Evolutionary conservation across 2,888 invertebrate species (phyloP), one percentile per base, ranked within the genome.

Genomic region (Pseudolycoriella hygida): DNA sequence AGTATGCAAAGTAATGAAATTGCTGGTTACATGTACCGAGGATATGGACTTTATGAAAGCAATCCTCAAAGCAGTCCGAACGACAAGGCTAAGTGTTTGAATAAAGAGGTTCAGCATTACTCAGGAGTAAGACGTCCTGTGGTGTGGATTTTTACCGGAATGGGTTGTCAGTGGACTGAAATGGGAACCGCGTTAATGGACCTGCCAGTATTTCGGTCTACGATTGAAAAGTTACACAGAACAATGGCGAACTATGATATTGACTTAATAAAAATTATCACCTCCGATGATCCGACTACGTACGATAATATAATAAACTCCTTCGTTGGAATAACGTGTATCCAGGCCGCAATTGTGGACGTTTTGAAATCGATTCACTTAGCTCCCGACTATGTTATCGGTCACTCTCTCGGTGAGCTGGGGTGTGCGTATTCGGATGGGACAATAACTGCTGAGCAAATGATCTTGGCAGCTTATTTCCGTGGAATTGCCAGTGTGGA

Each of bases 341-440:
- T 71, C 14, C 71, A 75, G 71, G 77, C 81, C 51, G 73, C 66
- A 10, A 56, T 76, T 25, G 70, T 71, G 32, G 83, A 86, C 57
- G 60, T 80, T 5, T 62, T 86, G 41, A 66, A 61, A 44, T 65
- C 62, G 3, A 57, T 74, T 17, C 77, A 77, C 12, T 64, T 86
- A 31, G 64, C 68, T 42, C 80, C 83, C 10, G 83, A 85, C 60
- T 77, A 76, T 25, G 77, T 85, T 51, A 74, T 86, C 50, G 86
- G 96, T 2, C 93, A 94, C 63, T 93, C 93, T 8, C 86, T 90
- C 0, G 96, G 96, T 17, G 96, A 96, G 61, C 68, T 96, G 5
- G 92, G 87, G 1, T 94, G 94, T 61, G 92, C 87, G 0, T 96
- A 96, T 66, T 92, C 90, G 2, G 96, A 96, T 61, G 89, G 87